Evolutionary conservation across 2,113 vertebrate genomes (phyloP), one percentile per base, ranked within the genome.

Genomic region (Pseudopodoces humilis): DNA sequence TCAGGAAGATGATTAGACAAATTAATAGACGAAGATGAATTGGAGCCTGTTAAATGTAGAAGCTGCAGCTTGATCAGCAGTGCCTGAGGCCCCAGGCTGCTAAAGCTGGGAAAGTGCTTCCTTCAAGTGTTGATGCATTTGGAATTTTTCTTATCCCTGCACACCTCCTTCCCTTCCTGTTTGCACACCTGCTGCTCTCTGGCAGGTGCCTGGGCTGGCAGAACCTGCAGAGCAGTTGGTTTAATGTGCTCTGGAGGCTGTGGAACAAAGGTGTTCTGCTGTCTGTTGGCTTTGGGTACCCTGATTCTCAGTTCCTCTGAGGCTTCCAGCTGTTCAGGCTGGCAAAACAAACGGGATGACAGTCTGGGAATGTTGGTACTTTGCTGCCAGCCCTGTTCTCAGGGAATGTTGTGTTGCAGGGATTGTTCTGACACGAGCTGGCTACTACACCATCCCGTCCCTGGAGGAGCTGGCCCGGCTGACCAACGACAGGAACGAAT

Each of bases 401-500:
- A 55, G 7, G n/a, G 23, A 4, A 0, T 23, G 37, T 20, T 80
- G 44, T 63, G 11, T 78, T 82, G 37, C 71, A 99, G 99, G 99
- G 24, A 98, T 99, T 27, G 94, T 99, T 52, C 98, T 99, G 25
- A 98, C 94, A 1, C 98, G 98, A 27, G 98, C 98, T 24, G 99
- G 99, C 12, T 99, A 99, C 25, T 99, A 99, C 96, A 99, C 99
- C 92, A 99, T 99, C 96, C 99, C 99, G 0, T 98, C 98, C 24
- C 97, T 99, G 99, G 99, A 99, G 27, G 99, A 99, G 28, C 98
- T 99, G 75, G 98, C 98, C 2, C 98, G 98, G 60, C 97, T 99
- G 92, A 97, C 98, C 49, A 98, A 98, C 6, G 98, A 99, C 33
- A 98, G 96, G 35, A 98, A 98, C 2, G 98, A 98, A 10, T 99